phyloP scores from a whole-genome alignment of 2,888 invertebrate genomes.

The Laothoe populi region DNA sequence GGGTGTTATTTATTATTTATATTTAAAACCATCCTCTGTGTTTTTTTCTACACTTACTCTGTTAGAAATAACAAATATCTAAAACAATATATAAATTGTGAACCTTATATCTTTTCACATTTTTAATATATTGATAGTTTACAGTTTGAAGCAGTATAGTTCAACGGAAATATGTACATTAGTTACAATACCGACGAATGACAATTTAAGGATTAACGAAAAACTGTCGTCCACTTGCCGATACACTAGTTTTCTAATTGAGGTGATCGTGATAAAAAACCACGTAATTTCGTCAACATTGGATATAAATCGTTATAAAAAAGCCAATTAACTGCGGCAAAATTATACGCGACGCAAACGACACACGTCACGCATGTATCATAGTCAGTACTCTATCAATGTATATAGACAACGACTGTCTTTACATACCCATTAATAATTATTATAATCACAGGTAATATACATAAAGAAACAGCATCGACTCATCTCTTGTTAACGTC shows the following conservation, averaged over 20 bases:
- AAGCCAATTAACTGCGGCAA: constrained; percentile 23
- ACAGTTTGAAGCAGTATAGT: not conserved
- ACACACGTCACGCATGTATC: constrained; percentile 19
- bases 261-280: not conserved
- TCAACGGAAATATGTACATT: constrained; percentile 2
- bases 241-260: constrained; percentile 11
- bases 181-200: not conserved
- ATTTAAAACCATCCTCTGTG: too few species aligned
- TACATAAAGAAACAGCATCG: not conserved
- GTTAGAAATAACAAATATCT: too few species aligned
- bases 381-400: not conserved
- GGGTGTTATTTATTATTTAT: too few species aligned
- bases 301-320: constrained; percentile 20
- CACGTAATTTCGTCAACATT: not conserved
- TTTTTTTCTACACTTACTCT: too few species aligned
- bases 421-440: not conserved
- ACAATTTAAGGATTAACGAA: not conserved
- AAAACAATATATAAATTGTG: too few species aligned
- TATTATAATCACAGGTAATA: not conserved
- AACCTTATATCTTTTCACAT: too few species aligned
- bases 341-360: constrained; percentile 15
- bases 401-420: not conserved
- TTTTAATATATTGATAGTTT: too few species aligned
- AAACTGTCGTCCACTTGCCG: constrained; percentile 4
- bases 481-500: too few species aligned